These are phyloP conservation scores for Lasiommata megera DNA, from an alignment of 2,888 invertebrate genomes.

Conservation along the genomic window DNA sequence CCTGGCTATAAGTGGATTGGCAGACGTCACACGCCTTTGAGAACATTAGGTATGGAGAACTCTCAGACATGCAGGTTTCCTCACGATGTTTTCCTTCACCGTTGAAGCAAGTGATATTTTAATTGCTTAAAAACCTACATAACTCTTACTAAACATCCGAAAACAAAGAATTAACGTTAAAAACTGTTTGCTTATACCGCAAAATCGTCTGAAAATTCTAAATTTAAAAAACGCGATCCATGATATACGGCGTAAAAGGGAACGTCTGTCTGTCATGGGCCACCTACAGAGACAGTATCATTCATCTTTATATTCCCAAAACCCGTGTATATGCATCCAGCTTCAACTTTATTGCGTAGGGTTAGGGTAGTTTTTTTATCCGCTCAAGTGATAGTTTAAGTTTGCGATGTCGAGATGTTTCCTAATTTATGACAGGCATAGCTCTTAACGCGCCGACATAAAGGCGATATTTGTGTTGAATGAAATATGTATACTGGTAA, in stretches of 20 bases:
- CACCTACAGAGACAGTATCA: slow-evolving; percentile 69
- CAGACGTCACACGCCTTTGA: too few species aligned
- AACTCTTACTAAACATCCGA: slow-evolving; percentile 24
- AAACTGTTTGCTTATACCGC: slow-evolving; percentile 26
- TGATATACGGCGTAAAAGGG: slow-evolving; percentile 52
- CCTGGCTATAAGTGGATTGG: too few species aligned
- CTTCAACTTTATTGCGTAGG: slow-evolving; percentile 7
- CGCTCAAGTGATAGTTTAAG: slow-evolving; percentile 12
- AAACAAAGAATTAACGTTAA: slow-evolving; percentile 18
- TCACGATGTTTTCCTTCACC: too few species aligned
- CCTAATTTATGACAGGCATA: slow-evolving; percentile 58
- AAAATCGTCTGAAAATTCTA: slow-evolving; percentile 27
- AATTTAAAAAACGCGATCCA: slow-evolving; percentile 49
- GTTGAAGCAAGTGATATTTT: too few species aligned
- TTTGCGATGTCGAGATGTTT: slow-evolving; percentile 42
- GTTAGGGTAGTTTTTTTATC: slow-evolving; percentile 33
- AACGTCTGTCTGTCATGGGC: slow-evolving; percentile 74
- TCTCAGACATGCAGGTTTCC: too few species aligned
- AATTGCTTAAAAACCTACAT: too few species aligned
- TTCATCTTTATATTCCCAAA: slow-evolving; percentile 64
- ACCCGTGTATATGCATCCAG: slow-evolving; percentile 7
- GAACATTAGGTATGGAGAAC: too few species aligned
- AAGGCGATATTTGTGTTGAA: slow-evolving; percentile 50
- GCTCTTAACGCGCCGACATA: slow-evolving; percentile 49
- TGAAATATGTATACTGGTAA: slow-evolving; percentile 54